phyloP scores from a whole-genome alignment of 2,113 vertebrate species.

The Rhinopithecus roxellana region DNA sequence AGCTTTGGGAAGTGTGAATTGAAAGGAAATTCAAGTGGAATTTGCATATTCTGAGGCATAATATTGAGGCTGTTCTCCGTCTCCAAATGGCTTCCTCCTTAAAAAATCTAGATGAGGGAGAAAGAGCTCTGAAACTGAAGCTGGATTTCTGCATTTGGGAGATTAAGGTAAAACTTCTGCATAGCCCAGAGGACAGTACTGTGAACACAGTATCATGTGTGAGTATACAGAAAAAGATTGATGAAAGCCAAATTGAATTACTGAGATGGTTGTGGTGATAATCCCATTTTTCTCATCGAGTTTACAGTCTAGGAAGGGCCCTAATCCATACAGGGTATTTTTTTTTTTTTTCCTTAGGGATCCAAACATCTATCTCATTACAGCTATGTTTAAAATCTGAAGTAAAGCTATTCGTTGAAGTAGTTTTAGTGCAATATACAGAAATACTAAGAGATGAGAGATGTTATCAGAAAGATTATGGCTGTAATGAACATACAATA shows the following conservation, averaged over 20 bases:
- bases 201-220: not conserved
- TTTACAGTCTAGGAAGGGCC: slow-evolving; percentile 5
- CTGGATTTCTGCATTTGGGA: slow-evolving; percentile 36
- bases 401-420: not conserved
- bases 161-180: slow-evolving; percentile 49
- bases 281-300: not conserved
- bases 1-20: not conserved
- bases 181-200: not conserved
- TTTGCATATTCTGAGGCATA: not conserved
- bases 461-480: not conserved
- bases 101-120: not conserved
- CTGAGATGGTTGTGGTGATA: slow-evolving; percentile 17
- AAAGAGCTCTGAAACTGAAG: not conserved
- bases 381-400: not conserved
- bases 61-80: not conserved
- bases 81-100: not conserved
- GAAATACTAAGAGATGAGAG: not conserved
- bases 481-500: not conserved
- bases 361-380: slow-evolving; percentile 5
- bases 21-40: slow-evolving; percentile 24
- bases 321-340: not conserved
- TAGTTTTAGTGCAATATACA: not conserved
- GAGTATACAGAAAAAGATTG: not conserved
- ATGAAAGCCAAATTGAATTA: slow-evolving; percentile 49
- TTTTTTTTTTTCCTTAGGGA: not conserved